A percentile compares a stretch with the other conserved stretches of the same genome.
Conservation (phyloP, 92 coral and sea anemone species). For the Muricea muricata region DNA sequence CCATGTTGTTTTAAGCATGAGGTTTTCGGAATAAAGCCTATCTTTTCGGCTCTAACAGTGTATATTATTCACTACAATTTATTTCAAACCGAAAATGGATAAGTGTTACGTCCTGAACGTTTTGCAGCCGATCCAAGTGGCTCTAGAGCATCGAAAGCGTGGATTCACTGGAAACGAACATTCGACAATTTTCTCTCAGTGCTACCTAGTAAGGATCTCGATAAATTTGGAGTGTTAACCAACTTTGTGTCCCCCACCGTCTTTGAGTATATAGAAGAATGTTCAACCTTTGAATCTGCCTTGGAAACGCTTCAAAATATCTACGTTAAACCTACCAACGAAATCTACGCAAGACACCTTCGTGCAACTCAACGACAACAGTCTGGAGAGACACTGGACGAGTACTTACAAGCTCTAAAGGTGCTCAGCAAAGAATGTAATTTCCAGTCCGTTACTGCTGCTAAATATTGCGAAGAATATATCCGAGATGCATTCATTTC, state of each 20-base stretch:
- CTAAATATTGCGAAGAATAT: slow-evolving; percentile 50
- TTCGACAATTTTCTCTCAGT: slow-evolving; percentile 39
- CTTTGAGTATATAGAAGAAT: slow-evolving; percentile 13
- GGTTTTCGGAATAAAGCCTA: too few species aligned
- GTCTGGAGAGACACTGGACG: slow-evolving; percentile 35
- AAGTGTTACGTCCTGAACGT: slow-evolving; percentile 36
- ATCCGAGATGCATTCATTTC: slow-evolving; percentile 54
- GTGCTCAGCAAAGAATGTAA: slow-evolving; percentile 51
- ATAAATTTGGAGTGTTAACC: slow-evolving; percentile 21
- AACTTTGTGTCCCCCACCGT: slow-evolving; percentile 26
- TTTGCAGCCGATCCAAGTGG: slow-evolving; percentile 32
- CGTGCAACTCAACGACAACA: slow-evolving; percentile 65
- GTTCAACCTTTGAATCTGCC: slow-evolving; percentile 24
- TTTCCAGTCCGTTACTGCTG: slow-evolving; percentile 46
- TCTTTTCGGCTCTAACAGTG: too few species aligned
- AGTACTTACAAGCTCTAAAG: slow-evolving; percentile 34
- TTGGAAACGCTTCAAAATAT: slow-evolving; percentile 1
- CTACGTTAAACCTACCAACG: slow-evolving; percentile 20
- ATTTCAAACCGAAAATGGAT: slow-evolving; percentile 43
- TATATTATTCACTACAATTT: slow-evolving; percentile 60
- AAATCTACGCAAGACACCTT: slow-evolving; percentile 60
- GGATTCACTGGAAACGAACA: slow-evolving; percentile 43
- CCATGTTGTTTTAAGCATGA: too few species aligned
- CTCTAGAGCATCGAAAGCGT: slow-evolving; percentile 22
- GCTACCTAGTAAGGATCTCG: slow-evolving; percentile 30